Base-by-base conservation (phyloP, 2,888 invertebrate genomes). In the Nebria salina region DNA sequence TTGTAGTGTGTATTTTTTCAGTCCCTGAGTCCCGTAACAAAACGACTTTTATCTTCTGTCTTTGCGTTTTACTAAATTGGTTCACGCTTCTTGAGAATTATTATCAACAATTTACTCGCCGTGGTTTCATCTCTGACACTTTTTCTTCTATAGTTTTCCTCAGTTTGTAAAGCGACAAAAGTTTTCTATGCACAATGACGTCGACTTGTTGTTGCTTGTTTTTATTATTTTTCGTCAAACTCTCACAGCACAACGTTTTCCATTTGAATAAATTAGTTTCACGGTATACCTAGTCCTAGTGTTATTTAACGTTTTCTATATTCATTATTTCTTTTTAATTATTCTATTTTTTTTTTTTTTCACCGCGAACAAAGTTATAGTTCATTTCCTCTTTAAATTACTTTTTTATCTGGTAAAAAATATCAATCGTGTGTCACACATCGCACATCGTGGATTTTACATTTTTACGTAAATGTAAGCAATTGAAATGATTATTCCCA, bases 41-140 rank as follows among this genome's bases (percentile, higher is more conserved):
- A 72, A 68, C 25, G 80, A 75, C 80, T 80, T 80, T 80, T 80
- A 80, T 80, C 54, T 54, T 54, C 80, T 80, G 72, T 75, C 80
- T 80, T 77, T 75, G 80, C 80, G 80, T 80, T 80, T 80, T 80
- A 75, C 80, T 80, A 80, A 80, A 80, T 80, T 80, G 80, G 80
- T 80, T 80, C 80, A 80, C 80, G 80, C 75, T 80, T 80, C 70
- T 25, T 68, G 72, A 75, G 80, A 80, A 80, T 80, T 80, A 80
- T 80, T 75, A 80, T 80, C 80, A 80, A 80, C 79, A 79, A 79
- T 79, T 79, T 79, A 75, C 26, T 73, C 26, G 74, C 42, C 42
- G 25, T 65, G 65, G 54, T 54, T 54, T 54, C 54, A 54, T 54
- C 54, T 54, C 54, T 54, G 54, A 54, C 54, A 54, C 54, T 13